phyloP scores from a whole-genome alignment of 2,113 vertebrate genomes.

The Anoplopoma fimbria region DNA sequence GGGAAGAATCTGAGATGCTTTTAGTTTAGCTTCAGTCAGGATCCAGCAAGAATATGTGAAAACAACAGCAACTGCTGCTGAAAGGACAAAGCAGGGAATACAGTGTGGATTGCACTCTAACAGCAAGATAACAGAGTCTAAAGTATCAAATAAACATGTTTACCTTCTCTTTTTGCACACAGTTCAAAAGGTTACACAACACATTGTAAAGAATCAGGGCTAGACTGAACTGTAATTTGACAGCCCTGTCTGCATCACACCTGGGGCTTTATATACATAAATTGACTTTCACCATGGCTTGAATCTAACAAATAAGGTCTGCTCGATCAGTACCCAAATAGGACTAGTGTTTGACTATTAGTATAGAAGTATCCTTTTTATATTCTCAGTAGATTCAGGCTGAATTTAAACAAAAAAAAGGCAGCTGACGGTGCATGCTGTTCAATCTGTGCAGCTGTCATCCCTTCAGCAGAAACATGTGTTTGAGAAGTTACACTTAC shows the following conservation, averaged over 20 bases:
- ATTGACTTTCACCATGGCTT: background rate
- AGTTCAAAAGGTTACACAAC: background rate
- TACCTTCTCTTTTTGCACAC: background rate
- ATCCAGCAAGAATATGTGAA: background rate
- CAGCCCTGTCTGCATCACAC: background rate
- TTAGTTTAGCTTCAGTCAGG: too few species aligned
- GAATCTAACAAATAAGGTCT: constrained; percentile 9
- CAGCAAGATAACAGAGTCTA: background rate
- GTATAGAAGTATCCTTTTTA: background rate
- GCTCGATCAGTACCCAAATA: background rate
- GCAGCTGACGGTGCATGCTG: background rate
- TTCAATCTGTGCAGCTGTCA: background rate
- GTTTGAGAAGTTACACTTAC: background rate
- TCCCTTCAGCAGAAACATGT: background rate
- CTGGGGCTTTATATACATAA: background rate
- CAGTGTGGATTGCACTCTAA: background rate
- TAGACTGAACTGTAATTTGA: constrained; percentile 11
- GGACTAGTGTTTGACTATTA: background rate
- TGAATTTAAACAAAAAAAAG: background rate
- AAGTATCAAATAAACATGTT: background rate
- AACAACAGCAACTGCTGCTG: background rate
- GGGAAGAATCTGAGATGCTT: background rate
- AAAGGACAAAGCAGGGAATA: background rate
- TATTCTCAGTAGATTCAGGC: background rate
- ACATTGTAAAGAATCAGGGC: background rate